Base-by-base conservation (phyloP, 64 coral and sea anemone species). In the Montipora foliosa region DNA sequence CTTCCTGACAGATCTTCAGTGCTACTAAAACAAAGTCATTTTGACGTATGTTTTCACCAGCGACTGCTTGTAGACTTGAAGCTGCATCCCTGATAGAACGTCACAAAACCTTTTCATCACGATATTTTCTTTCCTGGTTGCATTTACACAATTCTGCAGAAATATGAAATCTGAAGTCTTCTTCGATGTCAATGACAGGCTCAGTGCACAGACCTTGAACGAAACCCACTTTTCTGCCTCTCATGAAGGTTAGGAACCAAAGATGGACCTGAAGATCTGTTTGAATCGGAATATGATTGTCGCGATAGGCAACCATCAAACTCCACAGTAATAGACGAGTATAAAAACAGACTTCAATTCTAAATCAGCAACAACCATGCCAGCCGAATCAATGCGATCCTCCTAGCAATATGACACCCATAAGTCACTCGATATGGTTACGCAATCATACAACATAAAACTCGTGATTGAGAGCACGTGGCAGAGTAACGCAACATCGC, bases 1-100 rank as follows among this genome's bases (percentile, higher is more conserved):
- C 72, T 78, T 15, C 53, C 17, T 87, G 72, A 55, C 91, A 93
- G 17, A 93, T 93, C 53, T 93, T 93, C n/a, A 68, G 47, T 22
- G 91, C 91, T 19, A 60, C 91, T 15, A 81, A 52, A 50, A 81
- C 64, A 44, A 91, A 81, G 16, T 91, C 89, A 70, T 45, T 22
- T 53, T 81, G 48, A 57, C 61, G 81, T 7, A 91, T 68, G 19
- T 74, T 67, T 19, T 81, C 78, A 7, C 78, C 89, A 81, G 77
- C 67, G 0, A 91, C 64, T 12, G 89, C 89, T 19, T 80, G 78
- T 2, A 91, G 52, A 52, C 89, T 55, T 37, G 89, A 61, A 6
- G 79, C 78, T 5, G 77, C 78, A 82, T 91, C 89, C 22, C 88
- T 79, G 67, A 90, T 90, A 5, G 80, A 90, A 49, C 19, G 75